Conservation (phyloP, 2,113 vertebrate genomes). For the Murina feae region DNA sequence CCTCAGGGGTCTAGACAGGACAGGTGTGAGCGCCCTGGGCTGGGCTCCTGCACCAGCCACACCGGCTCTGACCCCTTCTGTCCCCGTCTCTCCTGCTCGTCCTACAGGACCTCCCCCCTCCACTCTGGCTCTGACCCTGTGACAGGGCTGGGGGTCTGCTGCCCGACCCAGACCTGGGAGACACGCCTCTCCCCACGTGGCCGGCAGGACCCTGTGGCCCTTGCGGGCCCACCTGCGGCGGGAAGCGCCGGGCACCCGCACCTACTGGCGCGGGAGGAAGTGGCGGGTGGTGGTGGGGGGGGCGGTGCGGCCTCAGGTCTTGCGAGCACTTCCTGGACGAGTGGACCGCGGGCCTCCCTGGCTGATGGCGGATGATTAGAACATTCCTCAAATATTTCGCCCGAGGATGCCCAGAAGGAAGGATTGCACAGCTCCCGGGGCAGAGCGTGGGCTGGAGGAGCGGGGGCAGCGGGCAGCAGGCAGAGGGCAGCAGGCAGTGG, state of each 20-base stretch:
- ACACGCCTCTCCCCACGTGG: neutral
- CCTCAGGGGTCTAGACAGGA: neutral
- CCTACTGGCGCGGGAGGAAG: neutral
- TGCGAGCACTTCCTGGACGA: conserved; percentile 55
- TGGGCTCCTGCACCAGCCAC: accelerated
- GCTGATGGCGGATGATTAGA: conserved; percentile 61
- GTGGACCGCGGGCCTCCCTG: conserved; percentile 64
- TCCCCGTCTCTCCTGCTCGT: accelerated
- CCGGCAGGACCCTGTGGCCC: neutral
- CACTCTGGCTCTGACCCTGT: neutral
- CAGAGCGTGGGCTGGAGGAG: conserved; percentile 30
- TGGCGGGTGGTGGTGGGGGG: neutral
- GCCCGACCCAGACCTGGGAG: neutral
- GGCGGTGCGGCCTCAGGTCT: neutral
- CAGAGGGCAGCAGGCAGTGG: neutral
- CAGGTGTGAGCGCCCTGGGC: neutral
- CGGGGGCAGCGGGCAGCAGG: neutral
- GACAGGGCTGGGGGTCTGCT: neutral
- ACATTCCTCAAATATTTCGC: conserved; percentile 72
- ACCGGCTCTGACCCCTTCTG: neutral
- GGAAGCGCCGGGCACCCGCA: neutral
- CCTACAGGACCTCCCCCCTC: neutral
- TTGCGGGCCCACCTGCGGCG: neutral
- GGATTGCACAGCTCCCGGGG: conserved; percentile 3
- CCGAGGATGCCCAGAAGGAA: conserved; percentile 59